Evolutionary conservation across 2,797 vertebrate genomes (phyloP).

Genomic region (Rhodeus uyekii): DNA sequence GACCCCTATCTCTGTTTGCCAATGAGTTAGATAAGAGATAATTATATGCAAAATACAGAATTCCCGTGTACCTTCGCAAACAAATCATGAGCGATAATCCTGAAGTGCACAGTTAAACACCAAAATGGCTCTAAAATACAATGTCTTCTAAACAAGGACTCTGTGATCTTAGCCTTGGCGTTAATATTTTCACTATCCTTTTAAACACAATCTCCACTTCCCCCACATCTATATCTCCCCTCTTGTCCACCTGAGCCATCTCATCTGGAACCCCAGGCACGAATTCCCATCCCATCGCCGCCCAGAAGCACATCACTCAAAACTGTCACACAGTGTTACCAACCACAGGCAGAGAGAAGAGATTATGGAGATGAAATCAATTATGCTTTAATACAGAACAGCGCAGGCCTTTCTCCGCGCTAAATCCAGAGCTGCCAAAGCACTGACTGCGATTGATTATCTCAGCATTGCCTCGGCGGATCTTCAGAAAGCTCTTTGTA

Average conservation of each 20-base stretch:
- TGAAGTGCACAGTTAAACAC: neutral
- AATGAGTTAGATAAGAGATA: constrained; percentile 4
- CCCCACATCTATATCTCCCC: neutral
- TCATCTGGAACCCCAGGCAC: constrained; percentile 51
- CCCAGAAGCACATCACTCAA: constrained; percentile 77
- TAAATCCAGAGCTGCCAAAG: constrained; percentile 75
- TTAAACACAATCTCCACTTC: neutral
- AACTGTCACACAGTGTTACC: constrained; percentile 79
- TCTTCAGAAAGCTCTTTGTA: constrained; percentile 68
- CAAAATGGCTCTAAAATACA: neutral
- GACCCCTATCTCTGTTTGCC: constrained; percentile 14
- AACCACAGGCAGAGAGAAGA: constrained; percentile 74
- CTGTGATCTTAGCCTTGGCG: neutral
- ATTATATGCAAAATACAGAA: neutral
- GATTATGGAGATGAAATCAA: constrained; percentile 86
- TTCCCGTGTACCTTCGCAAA: constrained; percentile 19
- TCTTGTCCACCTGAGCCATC: neutral
- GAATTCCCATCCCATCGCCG: constrained; percentile 59
- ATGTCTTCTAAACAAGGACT: constrained; percentile 1
- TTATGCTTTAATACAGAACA: constrained; percentile 80
- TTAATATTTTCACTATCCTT: constrained; percentile 10
- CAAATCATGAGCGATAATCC: neutral
- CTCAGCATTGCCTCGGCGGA: constrained; percentile 72
- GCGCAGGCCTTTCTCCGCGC: constrained; percentile 72
- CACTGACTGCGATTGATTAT: constrained; percentile 80